Evolutionary conservation across 2,113 vertebrate species (phyloP).

Genomic region (Myotis davidii): DNA sequence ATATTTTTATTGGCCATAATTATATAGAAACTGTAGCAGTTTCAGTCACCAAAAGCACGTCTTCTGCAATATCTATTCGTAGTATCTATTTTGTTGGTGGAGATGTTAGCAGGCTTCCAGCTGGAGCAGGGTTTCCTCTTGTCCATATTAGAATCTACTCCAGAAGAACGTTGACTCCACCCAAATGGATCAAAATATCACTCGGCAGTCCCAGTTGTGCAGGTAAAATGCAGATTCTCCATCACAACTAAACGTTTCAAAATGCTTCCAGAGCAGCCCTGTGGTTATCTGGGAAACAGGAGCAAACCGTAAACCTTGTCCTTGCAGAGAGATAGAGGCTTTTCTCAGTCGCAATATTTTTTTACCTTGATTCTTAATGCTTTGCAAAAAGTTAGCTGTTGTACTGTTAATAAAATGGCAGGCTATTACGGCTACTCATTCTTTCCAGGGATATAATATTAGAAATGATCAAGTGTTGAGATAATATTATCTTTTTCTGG

Average conservation of each 20-base stretch:
- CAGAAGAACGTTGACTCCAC: slow-evolving; percentile 17
- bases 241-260: not conserved
- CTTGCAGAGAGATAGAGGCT: not conserved
- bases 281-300: not conserved
- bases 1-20: not conserved
- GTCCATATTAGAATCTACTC: not conserved
- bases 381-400: not conserved
- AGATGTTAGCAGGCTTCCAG: slow-evolving; percentile 14
- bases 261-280: not conserved
- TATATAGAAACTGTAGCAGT: not conserved
- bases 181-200: not conserved
- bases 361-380: slow-evolving; percentile 1
- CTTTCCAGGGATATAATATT: not conserved
- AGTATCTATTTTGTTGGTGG: slow-evolving; percentile 23
- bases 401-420: not conserved
- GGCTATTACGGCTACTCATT: not conserved
- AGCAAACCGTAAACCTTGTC: not conserved
- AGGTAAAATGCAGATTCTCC: slow-evolving; percentile 37
- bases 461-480: not conserved
- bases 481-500: not conserved
- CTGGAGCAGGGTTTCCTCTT: not conserved
- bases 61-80: not conserved
- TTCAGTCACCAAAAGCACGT: not conserved
- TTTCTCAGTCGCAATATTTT: not conserved
- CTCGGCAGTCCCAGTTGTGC: not conserved